phyloP scores from a whole-genome alignment of 2,797 vertebrate species.

The Sciaenops ocellatus region DNA sequence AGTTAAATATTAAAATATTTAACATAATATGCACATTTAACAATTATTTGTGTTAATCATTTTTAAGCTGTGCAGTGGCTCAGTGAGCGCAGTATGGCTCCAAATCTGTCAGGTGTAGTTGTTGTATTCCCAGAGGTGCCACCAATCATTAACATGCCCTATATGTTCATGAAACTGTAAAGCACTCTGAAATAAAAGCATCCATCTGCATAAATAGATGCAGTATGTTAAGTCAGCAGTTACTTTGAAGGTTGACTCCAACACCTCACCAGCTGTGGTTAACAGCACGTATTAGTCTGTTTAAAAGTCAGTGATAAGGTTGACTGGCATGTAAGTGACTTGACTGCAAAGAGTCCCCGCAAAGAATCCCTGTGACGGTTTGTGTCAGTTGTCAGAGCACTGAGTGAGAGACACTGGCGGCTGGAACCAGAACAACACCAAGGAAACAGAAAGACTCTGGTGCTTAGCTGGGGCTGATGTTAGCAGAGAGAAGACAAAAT shows the following conservation, averaged over 20 bases:
- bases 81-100: neutral
- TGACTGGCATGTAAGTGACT: slow-evolving; percentile 10
- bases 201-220: neutral
- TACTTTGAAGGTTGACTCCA: neutral
- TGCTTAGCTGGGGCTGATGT: slow-evolving; percentile 28
- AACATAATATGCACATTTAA: neutral
- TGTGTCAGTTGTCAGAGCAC: slow-evolving; percentile 23
- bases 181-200: slow-evolving; percentile 7
- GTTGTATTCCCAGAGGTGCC: neutral
- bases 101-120: neutral
- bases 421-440: slow-evolving; percentile 2
- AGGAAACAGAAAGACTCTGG: slow-evolving; percentile 18
- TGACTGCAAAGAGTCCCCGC: slow-evolving; percentile 20
- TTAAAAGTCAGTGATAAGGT: slow-evolving; percentile 29
- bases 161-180: slow-evolving; percentile 8
- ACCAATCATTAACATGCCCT: neutral
- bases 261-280: slow-evolving; percentile 17
- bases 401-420: neutral
- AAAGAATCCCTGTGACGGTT: neutral
- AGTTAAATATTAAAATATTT: too few relatives aligned
- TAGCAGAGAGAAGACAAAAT: slow-evolving; percentile 11
- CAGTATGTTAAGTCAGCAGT: slow-evolving; percentile 7
- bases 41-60: fast-evolving
- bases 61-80: neutral
- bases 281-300: slow-evolving; percentile 13